Evolutionary conservation across 2,797 vertebrate genomes (phyloP).

Genomic region (Carapus acus): DNA sequence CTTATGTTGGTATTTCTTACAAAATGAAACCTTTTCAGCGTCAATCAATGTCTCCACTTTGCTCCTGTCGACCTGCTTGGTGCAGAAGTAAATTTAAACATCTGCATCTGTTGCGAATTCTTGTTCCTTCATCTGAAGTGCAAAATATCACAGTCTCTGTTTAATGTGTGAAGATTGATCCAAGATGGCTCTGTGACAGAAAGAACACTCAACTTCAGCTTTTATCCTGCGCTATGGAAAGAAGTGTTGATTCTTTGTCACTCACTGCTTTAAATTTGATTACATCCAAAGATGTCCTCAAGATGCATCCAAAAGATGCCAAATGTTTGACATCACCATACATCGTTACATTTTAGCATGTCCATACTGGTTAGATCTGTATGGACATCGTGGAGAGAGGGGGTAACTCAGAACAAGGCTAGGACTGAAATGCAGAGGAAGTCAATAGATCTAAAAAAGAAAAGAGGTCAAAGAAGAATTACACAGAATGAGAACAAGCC

Average conservation of each 20-base stretch:
- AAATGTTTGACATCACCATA: conserved; percentile 6
- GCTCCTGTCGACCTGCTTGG: too few species aligned
- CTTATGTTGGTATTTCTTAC: too few species aligned
- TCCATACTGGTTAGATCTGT: conserved; percentile 6
- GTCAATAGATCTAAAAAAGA: conserved; percentile 27
- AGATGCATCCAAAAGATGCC: background rate
- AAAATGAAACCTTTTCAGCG: too few species aligned
- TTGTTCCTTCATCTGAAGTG: background rate
- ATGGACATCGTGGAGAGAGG: background rate
- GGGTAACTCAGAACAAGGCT: conserved; percentile 5
- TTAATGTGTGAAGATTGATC: background rate
- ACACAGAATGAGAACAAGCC: conserved; percentile 31
- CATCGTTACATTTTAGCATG: conserved; percentile 16
- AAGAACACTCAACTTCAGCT: too few species aligned
- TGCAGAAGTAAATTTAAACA: too few species aligned
- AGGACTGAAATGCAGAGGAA: conserved; percentile 25
- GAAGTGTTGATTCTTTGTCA: too few species aligned
- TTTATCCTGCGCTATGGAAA: background rate
- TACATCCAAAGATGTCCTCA: conserved; percentile 13
- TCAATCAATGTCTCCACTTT: too few species aligned
- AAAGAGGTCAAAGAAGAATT: conserved; percentile 35
- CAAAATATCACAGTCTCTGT: background rate
- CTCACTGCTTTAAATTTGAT: background rate
- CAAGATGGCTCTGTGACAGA: background rate
- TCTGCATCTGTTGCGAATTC: too few species aligned